Evolutionary conservation across 2,888 invertebrate genomes (phyloP), one percentile per base, ranked within the genome.

Genomic region (Melanotus villosus): DNA sequence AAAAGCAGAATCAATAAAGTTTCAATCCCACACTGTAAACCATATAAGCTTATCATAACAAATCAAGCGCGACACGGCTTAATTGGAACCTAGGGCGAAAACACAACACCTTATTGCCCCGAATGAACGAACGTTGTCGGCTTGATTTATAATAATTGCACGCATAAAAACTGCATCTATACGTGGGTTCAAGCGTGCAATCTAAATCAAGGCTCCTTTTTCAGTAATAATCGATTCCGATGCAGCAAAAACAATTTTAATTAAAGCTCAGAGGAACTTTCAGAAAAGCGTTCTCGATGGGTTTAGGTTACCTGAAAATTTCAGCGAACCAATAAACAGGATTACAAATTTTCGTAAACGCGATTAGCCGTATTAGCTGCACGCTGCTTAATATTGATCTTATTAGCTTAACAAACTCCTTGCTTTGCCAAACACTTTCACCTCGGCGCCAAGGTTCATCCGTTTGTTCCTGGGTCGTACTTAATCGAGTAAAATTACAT

Each of bases 361-460:
- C 71, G 70, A 73, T 73, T 73, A 73, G 65, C 69, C 32, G 36
- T 47, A 43, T 21, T 21, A 34, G 19, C 32, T 43, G 34, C 69
- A 52, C 43, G 45, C 52, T 64, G 67, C 70, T 45, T 65, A 62
- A 70, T 74, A 74, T 72, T 74, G 72, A 74, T 74, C 74, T 74
- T 68, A 74, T 74, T 74, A 74, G 66, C 68, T 26, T 26, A 45
- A 45, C 14, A 3, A 14, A 38, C 38, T 38, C n/a, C 38, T 38
- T 38, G 14, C 14, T 4, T 10, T 26, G 26, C 26, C 7, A n/a
- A n/a, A n/a, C n/a, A n/a, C 26, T 26, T 26, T 7, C 26, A 26
- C 26, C 26, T 26, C 3, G 26, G 26, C 26, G 26, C n/a, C 6
- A 38, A 38, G n/a, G 5, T 38, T 38, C 32, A 32, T 32, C 38